phyloP scores from a whole-genome alignment of 2,113 vertebrate species.

The Hyperopisus bebe region DNA sequence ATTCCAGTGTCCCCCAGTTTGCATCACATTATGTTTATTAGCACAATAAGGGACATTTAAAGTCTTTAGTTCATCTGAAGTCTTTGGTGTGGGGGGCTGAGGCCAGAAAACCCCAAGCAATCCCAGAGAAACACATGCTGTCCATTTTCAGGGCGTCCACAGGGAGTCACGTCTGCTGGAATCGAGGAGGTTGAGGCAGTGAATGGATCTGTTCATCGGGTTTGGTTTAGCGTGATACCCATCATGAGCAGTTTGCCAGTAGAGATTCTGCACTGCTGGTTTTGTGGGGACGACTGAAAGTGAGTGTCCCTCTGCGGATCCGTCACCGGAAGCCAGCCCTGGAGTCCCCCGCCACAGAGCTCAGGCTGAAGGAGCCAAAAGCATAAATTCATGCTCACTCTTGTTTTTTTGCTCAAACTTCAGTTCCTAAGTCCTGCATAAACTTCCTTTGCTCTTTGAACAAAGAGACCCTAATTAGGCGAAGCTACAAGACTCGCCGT shows the following conservation, averaged over 20 bases:
- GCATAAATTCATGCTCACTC: neutral
- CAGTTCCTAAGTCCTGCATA: conserved; percentile 53
- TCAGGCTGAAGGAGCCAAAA: neutral
- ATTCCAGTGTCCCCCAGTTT: neutral
- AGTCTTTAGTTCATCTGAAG: neutral
- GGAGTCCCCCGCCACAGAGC: neutral
- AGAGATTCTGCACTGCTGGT: neutral
- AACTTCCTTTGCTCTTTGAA: conserved; percentile 50
- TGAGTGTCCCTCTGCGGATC: neutral
- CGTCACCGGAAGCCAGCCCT: too few relatives aligned
- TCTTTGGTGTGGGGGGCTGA: neutral
- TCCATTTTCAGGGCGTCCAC: neutral
- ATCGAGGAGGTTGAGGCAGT: neutral
- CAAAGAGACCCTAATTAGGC: conserved; percentile 55
- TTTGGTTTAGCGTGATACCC: neutral
- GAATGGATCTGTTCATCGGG: neutral
- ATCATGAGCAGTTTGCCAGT: neutral
- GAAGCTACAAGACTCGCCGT: conserved; percentile 43
- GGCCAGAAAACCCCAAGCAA: neutral
- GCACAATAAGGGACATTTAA: neutral
- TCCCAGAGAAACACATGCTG: neutral
- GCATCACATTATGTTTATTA: neutral
- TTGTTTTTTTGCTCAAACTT: neutral
- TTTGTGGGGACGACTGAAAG: neutral
- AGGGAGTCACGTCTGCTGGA: neutral